Evolutionary conservation across 1,140 invertebrate genomes (phyloP).

Genomic region (Drosophila miranda): DNA sequence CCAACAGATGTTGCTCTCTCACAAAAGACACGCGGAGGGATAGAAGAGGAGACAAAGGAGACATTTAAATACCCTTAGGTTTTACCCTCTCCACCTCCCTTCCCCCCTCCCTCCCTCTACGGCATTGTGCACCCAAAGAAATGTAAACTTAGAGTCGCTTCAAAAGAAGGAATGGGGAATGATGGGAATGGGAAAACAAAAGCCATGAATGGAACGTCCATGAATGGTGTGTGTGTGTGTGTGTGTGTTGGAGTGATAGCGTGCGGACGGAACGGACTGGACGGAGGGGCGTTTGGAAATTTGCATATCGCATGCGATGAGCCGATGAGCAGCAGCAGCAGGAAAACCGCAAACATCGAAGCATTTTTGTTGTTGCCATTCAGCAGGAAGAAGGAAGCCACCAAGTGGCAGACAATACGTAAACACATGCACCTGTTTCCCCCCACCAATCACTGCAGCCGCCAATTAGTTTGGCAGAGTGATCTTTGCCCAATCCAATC

Average conservation of each 20-base stretch:
- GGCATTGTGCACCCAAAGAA: constrained; percentile 19
- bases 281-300: constrained; percentile 45
- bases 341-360: constrained; percentile 60
- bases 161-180: constrained; percentile 1
- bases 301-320: constrained; percentile 66
- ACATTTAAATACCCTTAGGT: constrained; percentile 54
- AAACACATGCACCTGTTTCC: constrained; percentile 1
- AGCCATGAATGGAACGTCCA: constrained; percentile 56
- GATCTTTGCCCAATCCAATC: constrained; percentile 25
- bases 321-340: constrained; percentile 31
- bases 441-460: constrained; percentile 3
- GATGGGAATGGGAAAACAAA: constrained; percentile 39
- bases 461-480: not conserved
- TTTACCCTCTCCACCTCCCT: constrained; percentile 39
- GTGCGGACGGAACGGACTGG: constrained; percentile 1
- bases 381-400: constrained; percentile 69
- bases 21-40: not conserved
- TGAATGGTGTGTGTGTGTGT: constrained; percentile 50
- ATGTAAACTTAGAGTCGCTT: constrained; percentile 56
- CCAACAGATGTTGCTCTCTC: constrained; percentile 15
- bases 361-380: not conserved
- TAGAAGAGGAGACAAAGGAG: constrained; percentile 4
- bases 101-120: constrained; percentile 25
- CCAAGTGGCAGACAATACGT: constrained; percentile 25
- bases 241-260: too few relatives aligned